Conservation (phyloP, 2,797 vertebrate genomes). For the Poecilia wingei region DNA sequence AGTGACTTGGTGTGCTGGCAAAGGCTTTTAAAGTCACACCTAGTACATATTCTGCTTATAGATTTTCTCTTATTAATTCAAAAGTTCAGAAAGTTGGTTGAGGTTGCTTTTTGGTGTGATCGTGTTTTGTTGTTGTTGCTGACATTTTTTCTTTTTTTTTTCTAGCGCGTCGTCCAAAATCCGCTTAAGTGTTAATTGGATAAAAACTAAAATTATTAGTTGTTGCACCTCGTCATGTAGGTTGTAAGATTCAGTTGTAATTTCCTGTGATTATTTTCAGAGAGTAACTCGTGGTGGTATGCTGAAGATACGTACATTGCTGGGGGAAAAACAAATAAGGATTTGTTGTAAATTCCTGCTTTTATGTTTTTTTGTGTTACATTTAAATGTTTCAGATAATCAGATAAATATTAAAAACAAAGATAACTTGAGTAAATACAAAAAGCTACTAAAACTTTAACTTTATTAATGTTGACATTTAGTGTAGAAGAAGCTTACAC, state of each 20-base stretch:
- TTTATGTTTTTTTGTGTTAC: not conserved
- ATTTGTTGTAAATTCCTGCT: not conserved
- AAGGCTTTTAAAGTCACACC: conserved; percentile 81
- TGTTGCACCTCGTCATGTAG: not conserved
- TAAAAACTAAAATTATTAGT: not conserved
- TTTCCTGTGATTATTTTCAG: not conserved
- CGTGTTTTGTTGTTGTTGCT: conserved; percentile 12
- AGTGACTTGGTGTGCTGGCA: conserved; percentile 77
- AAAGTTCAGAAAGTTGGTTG: conserved; percentile 71
- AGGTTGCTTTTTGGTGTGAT: conserved; percentile 27
- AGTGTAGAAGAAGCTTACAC: not conserved
- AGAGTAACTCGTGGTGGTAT: not conserved
- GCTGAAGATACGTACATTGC: not conserved
- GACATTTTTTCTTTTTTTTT: not conserved
- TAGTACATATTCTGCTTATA: conserved; percentile 76
- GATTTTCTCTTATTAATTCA: conserved; percentile 72
- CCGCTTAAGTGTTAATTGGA: conserved; percentile 12
- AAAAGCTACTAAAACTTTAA: too few species aligned
- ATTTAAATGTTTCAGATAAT: not conserved
- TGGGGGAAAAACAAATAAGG: not conserved
- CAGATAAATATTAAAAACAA: not conserved
- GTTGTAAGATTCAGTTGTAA: not conserved
- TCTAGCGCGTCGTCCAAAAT: not conserved
- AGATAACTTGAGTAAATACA: not conserved
- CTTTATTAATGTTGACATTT: not conserved